Base-by-base conservation (phyloP, 2,797 vertebrate species). In the Podargus strigoides region DNA sequence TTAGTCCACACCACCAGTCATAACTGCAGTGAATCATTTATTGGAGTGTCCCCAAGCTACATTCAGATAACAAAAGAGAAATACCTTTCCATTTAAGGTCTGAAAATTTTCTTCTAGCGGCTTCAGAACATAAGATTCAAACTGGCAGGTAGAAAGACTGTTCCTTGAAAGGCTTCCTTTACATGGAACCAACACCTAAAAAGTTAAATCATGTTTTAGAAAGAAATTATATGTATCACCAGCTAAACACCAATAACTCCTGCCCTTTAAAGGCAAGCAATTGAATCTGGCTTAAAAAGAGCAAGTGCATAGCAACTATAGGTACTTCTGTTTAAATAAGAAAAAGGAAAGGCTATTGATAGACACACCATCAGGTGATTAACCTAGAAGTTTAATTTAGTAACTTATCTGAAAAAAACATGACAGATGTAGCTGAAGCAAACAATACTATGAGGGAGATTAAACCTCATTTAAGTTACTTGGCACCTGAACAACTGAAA, bases 151-250 rank as follows among this genome's bases (percentile, higher is more conserved):
- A 4, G 98, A 97, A 89, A 97, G 98, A 49, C 96, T 92, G 79
- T 78, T 95, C 89, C 90, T 95, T 4, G 97, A 97, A 90, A 99
- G 94, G 92, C 99, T 99, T 94, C 98, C 98, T 96, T 97, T 98
- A 96, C 99, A 99, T 12, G 99, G 99, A 44, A 99, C 98, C 87
- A 99, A 97, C 74, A 99, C 98, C 99, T 99, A 55, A 91, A 83
- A 63, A 28, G 21, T 79, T 34, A 86, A 27, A 73, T 13, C 11
- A 50, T 5, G 9, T 4, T 53, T 79, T 32, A 66, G 60, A 75
- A 37, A 67, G 12, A 92, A 78, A 47, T 36, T 3, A 11, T 16
- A 4, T 1, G 3, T 70, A 68, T 50, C 50, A 47, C 9, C 41
- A 89, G 41, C 22, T 53, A 55, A 26, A 32, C 26, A 59, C 7